phyloP scores from a whole-genome alignment of 2,113 vertebrate species.

The Chloebia gouldiae region DNA sequence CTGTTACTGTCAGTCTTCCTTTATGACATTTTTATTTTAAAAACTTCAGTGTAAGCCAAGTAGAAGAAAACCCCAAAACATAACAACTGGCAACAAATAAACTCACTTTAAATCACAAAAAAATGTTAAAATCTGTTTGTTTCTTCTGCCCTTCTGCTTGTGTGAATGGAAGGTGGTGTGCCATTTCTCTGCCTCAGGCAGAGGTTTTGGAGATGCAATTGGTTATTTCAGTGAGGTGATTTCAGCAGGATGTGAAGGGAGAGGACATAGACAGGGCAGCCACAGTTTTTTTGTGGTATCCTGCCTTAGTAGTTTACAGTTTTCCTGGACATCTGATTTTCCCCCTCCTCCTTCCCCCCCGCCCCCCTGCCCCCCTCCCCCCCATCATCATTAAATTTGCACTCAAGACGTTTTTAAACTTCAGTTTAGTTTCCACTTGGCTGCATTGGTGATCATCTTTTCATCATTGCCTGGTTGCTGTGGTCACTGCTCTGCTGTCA shows the following conservation, averaged over 20 bases:
- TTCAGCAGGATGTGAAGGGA: neutral
- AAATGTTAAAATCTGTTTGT: neutral
- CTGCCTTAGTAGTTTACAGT: neutral
- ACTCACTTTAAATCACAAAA: neutral
- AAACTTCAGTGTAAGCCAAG: neutral
- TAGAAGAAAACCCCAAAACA: neutral
- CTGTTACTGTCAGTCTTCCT: neutral
- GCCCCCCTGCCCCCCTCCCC: accelerated
- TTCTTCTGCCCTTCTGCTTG: neutral
- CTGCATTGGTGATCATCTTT: neutral
- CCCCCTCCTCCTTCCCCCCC: no score
- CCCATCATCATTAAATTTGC: neutral
- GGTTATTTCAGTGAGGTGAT: neutral
- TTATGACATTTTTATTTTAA: neutral
- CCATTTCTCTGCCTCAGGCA: neutral
- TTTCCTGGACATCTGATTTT: neutral
- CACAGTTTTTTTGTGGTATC: neutral
- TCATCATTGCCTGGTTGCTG: neutral
- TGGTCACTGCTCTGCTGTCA: neutral
- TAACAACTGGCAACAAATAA: neutral
- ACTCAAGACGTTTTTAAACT: neutral
- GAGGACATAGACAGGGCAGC: neutral
- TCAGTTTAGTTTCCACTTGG: neutral
- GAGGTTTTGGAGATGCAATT: neutral
- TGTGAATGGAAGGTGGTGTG: neutral